Base-by-base conservation (phyloP, 2,113 vertebrate species). In the Suncus etruscus region DNA sequence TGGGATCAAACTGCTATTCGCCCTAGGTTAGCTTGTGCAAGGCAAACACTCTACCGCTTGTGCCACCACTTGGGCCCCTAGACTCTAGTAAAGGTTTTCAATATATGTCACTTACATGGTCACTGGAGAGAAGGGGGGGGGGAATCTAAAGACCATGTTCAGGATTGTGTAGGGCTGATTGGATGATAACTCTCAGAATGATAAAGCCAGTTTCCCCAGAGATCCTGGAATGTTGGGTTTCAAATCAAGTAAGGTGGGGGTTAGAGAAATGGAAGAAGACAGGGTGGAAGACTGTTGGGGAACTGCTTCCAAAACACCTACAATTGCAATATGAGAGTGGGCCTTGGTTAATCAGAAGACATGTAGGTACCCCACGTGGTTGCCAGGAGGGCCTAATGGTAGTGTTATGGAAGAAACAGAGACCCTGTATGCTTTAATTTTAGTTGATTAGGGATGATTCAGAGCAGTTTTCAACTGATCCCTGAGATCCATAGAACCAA, bases 231-330 rank as follows among this genome's bases (percentile, higher is more conserved):
- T 58, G 54, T 76, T 78, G 14, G 3, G 7, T 27, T 81, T 45
- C 29, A n/a, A 7, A 24, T 25, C 0, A 0, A 54, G 31, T 2
- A 4, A 6, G 39, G 18, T 10, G 1, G 9, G 54, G 18, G 51
- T 75, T 11, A 32, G 58, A 83, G 47, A 18, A 12, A 66, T 16
- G 27, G 70, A 47, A 2, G 20, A 58, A 48, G 9, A 58, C 65
- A 70, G 7, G 22, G n/a, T 8, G 15, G 45, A 45, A 20, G 8
- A 2, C 14, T 86, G 12, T 54, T 74, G 68, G 66, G 66, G 48
- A 50, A 51, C 51, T 18, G 54, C 54, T 58, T 16, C 11, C 15
- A 58, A 16, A 54, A 54, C 10, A 54, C 51, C 51, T 10, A 29
- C 1, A 3, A 4, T 15, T 48, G 39, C 9, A 24, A 32, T 70